Evolutionary conservation across 2,113 vertebrate genomes (phyloP), one percentile per base, ranked within the genome.

Genomic region (Dipodomys stephensi): DNA sequence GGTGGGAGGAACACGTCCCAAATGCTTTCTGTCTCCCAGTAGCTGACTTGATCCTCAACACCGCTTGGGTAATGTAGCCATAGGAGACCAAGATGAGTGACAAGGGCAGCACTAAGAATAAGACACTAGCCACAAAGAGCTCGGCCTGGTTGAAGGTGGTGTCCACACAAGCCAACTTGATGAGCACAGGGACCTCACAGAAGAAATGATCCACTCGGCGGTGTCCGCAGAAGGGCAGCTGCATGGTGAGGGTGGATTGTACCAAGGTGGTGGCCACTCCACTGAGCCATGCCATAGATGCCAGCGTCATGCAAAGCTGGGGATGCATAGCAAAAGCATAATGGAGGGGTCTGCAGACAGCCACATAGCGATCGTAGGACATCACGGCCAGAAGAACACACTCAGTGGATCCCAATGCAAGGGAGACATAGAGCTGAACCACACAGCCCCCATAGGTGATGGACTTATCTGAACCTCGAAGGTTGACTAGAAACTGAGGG

Each of bases 241-340:
- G 82, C 32, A 96, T 67, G 20, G 89, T 95, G 64, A 93, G 80
- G 0, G 95, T 96, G 44, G 91, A 91, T 62, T 93, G 93, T 3
- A 95, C 28, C 19, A 95, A 57, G 6, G 80, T 85, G 57, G 93
- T 95, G 46, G 46, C 69, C 39, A 89, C 25, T 0, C 88, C 84
- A 8, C 93, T 91, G 27, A 95, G 69, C 91, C 95, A 96, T 0
- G 83, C 73, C 39, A 80, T 4, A 2, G 87, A 53, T 0, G 68
- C 76, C 88, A 94, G 73, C 1, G 11, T 1, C 2, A 8, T 25
- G 44, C 95, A 94, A 0, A 94, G 62, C 1, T 2, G 32, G 1
- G 74, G 84, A 25, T 93, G 60, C 87, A 91, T 88, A 7, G 85
- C 25, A 7, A 57, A 5, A 23, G 69, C 15, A 4, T 92, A 94